Base-by-base conservation (phyloP, 2,888 invertebrate species). In the Chalcis sispes region DNA sequence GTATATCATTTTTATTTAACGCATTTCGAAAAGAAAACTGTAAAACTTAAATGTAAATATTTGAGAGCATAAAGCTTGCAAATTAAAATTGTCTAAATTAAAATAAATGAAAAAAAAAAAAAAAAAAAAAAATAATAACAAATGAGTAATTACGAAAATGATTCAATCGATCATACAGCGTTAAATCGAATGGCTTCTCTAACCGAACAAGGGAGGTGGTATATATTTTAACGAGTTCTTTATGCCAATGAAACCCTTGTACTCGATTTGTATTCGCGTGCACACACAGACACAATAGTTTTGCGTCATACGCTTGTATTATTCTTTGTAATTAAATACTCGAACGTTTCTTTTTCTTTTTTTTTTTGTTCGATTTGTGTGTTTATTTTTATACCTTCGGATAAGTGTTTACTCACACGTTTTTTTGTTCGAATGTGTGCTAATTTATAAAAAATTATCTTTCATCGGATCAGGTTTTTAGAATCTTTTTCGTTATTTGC, bases 211-310 rank as follows among this genome's bases (percentile, higher is more conserved):
- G 52, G 23, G 10, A 46, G 23, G 36, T 8, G 18, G 50, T 23
- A 54, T 32, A 56, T 64, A 29, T 56, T 61, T 32, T 46, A 27
- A 46, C 62, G 29, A 72, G 54, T 56, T 64, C 32, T 62, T 46
- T 59, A 40, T 59, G 59, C 59, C 66, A 73, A 73, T 52, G 73
- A 73, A 73, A 73, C 73, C 73, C 66, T 67, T 61, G 67, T 67
- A 73, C 59, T 73, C 59, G 56, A 3, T 5, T 29, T 23, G 48
- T 18, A 15, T n/a, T 48, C 52, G 27, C 18, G 40, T 18, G 40
- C 20, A 8, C 42, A 25, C 5, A 2, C 58, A 13, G 32, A 48
- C 66, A 73, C 61, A 73, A 73, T 73, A 61, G 59, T 61, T 73
- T 67, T 73, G 46, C 73, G 72, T 72, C 72, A 72, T 48, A 25